These are phyloP conservation scores for Hylomyscus alleni DNA, from an alignment of 2,797 vertebrate genomes.

Conservation along the genomic window DNA sequence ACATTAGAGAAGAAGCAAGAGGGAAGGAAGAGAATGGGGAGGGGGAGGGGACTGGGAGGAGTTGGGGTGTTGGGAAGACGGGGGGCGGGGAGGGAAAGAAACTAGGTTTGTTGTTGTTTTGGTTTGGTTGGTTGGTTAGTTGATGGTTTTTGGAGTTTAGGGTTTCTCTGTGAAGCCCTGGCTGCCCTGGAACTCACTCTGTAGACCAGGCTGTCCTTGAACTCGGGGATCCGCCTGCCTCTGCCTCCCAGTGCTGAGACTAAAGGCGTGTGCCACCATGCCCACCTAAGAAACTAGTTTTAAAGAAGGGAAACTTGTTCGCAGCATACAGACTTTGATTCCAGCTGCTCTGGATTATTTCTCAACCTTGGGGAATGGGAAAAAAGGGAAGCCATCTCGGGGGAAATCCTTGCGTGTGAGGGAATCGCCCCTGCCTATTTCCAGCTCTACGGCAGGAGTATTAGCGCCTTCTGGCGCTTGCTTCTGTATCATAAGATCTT, in stretches of 20 bases:
- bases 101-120: neutral
- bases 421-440: neutral
- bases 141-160: neutral
- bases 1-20: neutral
- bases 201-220: too few species aligned
- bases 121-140: neutral
- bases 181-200: neutral
- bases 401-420: neutral
- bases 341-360: neutral
- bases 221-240: too few species aligned
- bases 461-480: neutral
- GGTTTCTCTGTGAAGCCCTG: neutral
- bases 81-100: neutral
- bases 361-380: constrained; percentile 15
- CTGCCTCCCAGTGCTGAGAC: too few species aligned
- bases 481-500: neutral
- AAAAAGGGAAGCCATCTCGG: neutral
- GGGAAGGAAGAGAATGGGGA: neutral
- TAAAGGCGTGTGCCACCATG: neutral
- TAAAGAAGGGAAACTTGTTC: neutral
- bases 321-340: neutral
- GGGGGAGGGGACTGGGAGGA: neutral
- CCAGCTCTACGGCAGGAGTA: constrained; percentile 21
- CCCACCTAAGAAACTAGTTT: neutral
- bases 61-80: too few species aligned